Conservation (phyloP, 30 jellyfish, hydroid and myxozoan genomes). For the Aurelia sp. region DNA sequence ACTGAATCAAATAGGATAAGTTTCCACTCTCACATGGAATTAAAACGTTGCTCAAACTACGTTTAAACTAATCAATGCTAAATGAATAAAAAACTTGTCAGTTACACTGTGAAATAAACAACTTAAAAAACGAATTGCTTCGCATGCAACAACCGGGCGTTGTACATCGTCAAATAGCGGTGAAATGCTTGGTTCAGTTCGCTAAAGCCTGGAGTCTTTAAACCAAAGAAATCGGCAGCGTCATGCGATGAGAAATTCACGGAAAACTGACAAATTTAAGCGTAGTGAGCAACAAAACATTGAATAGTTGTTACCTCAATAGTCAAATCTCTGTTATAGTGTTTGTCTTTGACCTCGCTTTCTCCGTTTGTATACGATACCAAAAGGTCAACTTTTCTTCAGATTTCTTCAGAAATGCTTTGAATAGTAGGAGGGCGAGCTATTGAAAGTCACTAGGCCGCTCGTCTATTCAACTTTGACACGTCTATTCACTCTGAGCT, state of each 20-base stretch:
- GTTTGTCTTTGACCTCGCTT: constrained; percentile 64
- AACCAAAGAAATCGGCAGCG: not conserved
- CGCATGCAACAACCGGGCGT: too few relatives aligned
- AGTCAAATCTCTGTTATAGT: constrained; percentile 59
- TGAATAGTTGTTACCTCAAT: constrained; percentile 54
- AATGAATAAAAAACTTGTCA: constrained; percentile 9
- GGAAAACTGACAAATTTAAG: constrained; percentile 43
- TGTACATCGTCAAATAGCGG: too few relatives aligned
- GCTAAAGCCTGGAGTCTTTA: too few relatives aligned
- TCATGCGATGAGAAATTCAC: not conserved
- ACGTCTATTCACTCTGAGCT: constrained; percentile 74
- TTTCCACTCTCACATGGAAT: constrained; percentile 50
- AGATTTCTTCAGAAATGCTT: constrained; percentile 76
- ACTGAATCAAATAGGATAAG: constrained; percentile 73
- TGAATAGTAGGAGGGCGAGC: constrained; percentile 86
- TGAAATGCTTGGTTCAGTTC: too few relatives aligned
- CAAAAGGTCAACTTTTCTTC: constrained; percentile 91
- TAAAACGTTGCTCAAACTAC: constrained; percentile 47
- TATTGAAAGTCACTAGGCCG: constrained; percentile 77
- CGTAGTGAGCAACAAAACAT: constrained; percentile 53
- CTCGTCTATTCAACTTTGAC: constrained; percentile 72
- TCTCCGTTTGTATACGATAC: constrained; percentile 81
- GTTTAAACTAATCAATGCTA: constrained; percentile 44
- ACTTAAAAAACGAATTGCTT: not conserved
- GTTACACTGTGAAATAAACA: constrained; percentile 10